Base-by-base conservation (phyloP, 2,888 invertebrate species). In the Platerodrilus igneus region DNA sequence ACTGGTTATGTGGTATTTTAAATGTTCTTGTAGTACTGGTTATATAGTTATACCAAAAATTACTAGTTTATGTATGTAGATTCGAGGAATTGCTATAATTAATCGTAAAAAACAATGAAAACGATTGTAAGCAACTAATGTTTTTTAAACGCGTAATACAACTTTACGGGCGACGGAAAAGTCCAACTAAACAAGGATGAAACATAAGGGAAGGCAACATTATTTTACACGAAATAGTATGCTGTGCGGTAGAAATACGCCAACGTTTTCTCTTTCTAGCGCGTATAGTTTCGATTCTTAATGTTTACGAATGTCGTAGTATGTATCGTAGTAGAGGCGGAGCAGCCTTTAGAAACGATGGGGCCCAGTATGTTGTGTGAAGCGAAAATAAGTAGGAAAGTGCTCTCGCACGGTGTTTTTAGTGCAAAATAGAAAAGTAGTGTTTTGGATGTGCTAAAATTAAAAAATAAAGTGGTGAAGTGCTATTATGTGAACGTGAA, bases 161-260 rank as follows among this genome's bases (percentile, higher is more conserved):
- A 40, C 41, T 56, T 56, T 48, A 58, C 57, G 54, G 56, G 57
- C 62, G 60, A 62, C 61, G 62, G 59, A 64, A 62, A 60, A 63
- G 62, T 62, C 63, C 62, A 57, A 38, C 47, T 45, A 43, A 39
- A 66, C 53, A 55, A 58, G 59, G 66, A 64, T 42, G 46, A 57
- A 63, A 59, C 50, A 63, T 66, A 62, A 66, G 66, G 64, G 66
- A 66, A 59, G 51, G 63, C 62, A 53, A 59, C 57, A 64, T 50
- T 52, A 57, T 56, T 61, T 55, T 62, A 63, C 64, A 65, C 63
- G 64, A 65, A 66, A 63, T 46, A 55, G 58, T 62, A 48, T 55
- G 63, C 34, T 41, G 31, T 23, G 38, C 33, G 36, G 17, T 2
- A 25, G 56, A 55, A 60, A 23, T 50, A 57, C 57, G 52, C 45